Evolutionary conservation across 2,797 vertebrate genomes (phyloP), one percentile per base, ranked within the genome.

Genomic region (Ceryle rudis): DNA sequence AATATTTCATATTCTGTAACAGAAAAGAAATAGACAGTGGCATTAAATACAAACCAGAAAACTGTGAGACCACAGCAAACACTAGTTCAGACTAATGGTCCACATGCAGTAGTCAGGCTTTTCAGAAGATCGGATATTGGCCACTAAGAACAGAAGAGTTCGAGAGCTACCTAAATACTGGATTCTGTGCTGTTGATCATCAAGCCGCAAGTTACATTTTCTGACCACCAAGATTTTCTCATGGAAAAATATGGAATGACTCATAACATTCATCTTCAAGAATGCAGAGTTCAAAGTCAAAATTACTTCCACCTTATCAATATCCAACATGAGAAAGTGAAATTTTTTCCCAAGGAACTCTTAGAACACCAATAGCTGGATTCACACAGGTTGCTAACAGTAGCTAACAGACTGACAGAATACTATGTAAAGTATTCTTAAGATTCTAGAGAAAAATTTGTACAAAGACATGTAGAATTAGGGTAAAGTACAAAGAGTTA

Each of bases 381-480:
- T 83, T 90, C 95, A 90, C 69, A 86, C 0, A 7, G 54, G 49
- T 77, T 81, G 64, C 85, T 89, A 93, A 83, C 44, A 94, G 92
- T 22, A 78, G 65, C 72, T 86, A 83, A 75, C 55, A 72, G 80
- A 64, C 70, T 46, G 46, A 70, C 51, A 86, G 93, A 88, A 94
- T 74, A 87, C 81, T 65, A 88, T 16, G n/a, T 71, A 92, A 94
- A 70, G 80, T 94, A 90, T 92, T 94, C 89, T 96, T 91, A 86
- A 91, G 80, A 94, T 88, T 85, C 90, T 88, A 90, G 87, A 94
- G 94, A 94, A 94, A 94, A 96, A 95, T 41, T 77, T 70, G 55
- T 86, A 92, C 72, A 94, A 96, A 95, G 94, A 62, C 77, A 81
- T 44, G 78, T 21, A 92, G 90, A 97, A 94, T 93, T 93, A 96